A percentile compares a stretch with the other conserved stretches of the same genome.
phyloP scores from a whole-genome alignment of 2,888 invertebrate genomes.

The Amphipoea lucens region DNA sequence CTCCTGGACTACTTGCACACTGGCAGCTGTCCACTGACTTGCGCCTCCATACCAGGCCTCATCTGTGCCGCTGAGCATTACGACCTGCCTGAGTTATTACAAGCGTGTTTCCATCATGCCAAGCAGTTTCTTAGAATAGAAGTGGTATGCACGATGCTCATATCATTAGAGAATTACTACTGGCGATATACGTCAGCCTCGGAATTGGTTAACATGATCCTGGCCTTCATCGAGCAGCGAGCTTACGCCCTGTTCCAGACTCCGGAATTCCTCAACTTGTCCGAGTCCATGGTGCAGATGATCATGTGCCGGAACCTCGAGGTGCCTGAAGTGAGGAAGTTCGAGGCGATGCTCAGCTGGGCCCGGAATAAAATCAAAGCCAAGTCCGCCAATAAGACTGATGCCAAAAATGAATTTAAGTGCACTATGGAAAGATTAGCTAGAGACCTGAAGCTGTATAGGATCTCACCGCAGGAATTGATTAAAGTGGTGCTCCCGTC shows the following conservation, averaged over 20 bases:
- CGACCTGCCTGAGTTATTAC: slow-evolving; percentile 96
- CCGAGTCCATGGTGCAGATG: slow-evolving; percentile 98
- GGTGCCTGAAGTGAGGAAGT: slow-evolving; percentile 96
- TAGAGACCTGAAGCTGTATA: slow-evolving; percentile 96
- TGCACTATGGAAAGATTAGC: slow-evolving; percentile 98
- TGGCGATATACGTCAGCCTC: slow-evolving; percentile 98
- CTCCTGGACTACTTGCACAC: slow-evolving; percentile 97
- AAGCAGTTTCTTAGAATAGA: slow-evolving; percentile 98
- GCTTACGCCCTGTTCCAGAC: slow-evolving; percentile 96
- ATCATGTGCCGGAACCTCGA: slow-evolving; percentile 97
- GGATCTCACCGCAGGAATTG: slow-evolving; percentile 97
- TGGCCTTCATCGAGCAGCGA: slow-evolving; percentile 96
- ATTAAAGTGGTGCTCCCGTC: slow-evolving; percentile 98
- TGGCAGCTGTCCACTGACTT: slow-evolving; percentile 97
- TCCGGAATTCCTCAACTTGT: slow-evolving; percentile 95
- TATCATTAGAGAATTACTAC: slow-evolving; percentile 97
- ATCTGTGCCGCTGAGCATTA: slow-evolving; percentile 98
- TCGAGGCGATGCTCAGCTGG: slow-evolving; percentile 98
- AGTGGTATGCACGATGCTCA: slow-evolving; percentile 98
- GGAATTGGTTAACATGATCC: slow-evolving; percentile 97
- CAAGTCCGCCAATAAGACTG: slow-evolving; percentile 94
- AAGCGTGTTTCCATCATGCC: slow-evolving; percentile 98
- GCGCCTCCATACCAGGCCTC: slow-evolving; percentile 97
- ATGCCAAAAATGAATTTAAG: slow-evolving; percentile 96
- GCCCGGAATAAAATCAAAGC: slow-evolving; percentile 95